Percentiles rank a stretch among this genome's conserved stretches.
These are phyloP conservation scores for Orgyia antiqua DNA, from an alignment of 2,888 invertebrate genomes.

Conservation along the genomic window DNA sequence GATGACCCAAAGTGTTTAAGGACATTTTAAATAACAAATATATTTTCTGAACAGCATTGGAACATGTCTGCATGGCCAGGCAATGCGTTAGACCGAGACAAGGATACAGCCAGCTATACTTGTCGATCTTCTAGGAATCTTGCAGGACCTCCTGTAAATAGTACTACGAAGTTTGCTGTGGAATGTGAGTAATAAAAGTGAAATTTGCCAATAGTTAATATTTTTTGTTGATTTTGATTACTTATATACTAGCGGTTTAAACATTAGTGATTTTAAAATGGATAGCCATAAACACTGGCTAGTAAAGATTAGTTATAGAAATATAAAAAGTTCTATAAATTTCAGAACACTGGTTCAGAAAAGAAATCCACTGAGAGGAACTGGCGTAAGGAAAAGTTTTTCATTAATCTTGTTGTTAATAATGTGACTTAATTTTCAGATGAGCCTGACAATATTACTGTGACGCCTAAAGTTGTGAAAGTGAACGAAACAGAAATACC, in stretches of 20 bases:
- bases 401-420: no score
- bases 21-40: not conserved
- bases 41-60: constrained; percentile 79
- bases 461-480: constrained; percentile 72
- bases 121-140: constrained; percentile 88
- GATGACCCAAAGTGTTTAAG: no score
- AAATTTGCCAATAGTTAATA: no score
- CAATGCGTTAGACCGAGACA: constrained; percentile 84
- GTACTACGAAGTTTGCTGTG: constrained; percentile 90
- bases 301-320: no score
- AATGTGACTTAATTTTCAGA: constrained; percentile 45
- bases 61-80: constrained; percentile 92
- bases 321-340: no score
- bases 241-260: no score
- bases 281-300: no score
- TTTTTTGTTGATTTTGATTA: no score
- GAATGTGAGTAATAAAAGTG: constrained; percentile 89
- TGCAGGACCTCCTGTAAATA: constrained; percentile 88
- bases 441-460: constrained; percentile 89
- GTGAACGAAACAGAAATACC: constrained; percentile 69
- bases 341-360: no score
- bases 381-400: no score
- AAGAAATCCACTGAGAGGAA: no score
- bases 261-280: no score
- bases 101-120: constrained; percentile 89